Percentiles rank a stretch among this genome's conserved stretches.
Conservation (phyloP, 2,888 invertebrate genomes). For the Cantharis nigra region DNA sequence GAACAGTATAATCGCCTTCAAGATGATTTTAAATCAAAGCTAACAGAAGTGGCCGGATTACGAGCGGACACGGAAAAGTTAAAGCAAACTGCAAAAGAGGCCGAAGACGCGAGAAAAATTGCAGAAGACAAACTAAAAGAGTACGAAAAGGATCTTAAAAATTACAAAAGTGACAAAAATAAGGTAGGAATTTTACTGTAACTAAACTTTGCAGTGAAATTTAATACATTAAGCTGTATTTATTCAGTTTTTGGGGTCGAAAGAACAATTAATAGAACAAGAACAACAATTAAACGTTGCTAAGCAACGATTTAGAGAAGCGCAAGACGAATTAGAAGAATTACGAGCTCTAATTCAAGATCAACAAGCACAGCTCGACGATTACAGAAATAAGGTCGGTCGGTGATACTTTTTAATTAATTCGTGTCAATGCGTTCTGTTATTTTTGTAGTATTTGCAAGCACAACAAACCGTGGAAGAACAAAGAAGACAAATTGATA, state of each 20-base stretch:
- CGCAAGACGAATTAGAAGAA: slow-evolving; percentile 66
- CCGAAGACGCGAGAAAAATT: slow-evolving; percentile 58
- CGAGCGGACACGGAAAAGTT: slow-evolving; percentile 59
- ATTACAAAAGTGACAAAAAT: slow-evolving; percentile 46
- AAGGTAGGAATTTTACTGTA: slow-evolving; percentile 12
- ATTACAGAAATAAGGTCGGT: slow-evolving; percentile 68
- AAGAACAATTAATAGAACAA: slow-evolving; percentile 68
- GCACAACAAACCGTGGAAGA: slow-evolving; percentile 74
- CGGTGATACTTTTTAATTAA: background rate
- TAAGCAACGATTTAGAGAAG: slow-evolving; percentile 61
- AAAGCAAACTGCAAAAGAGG: slow-evolving; percentile 53
- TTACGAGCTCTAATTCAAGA: slow-evolving; percentile 65
- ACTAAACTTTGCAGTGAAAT: background rate
- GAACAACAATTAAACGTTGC: slow-evolving; percentile 60
- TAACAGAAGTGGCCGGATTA: slow-evolving; percentile 66
- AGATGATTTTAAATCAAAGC: slow-evolving; percentile 70
- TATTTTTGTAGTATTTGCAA: slow-evolving; percentile 58
- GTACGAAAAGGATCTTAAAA: slow-evolving; percentile 59
- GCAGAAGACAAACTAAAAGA: slow-evolving; percentile 65
- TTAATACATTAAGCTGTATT: background rate
- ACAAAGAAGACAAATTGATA: slow-evolving; percentile 69
- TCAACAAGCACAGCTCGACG: slow-evolving; percentile 68
- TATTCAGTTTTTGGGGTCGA: slow-evolving; percentile 55
- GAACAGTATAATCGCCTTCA: slow-evolving; percentile 67
- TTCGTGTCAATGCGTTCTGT: background rate